A percentile compares a stretch with the other conserved stretches of the same genome.
Conservation (phyloP, 2,113 vertebrate genomes). For the Sturnira hondurensis region DNA sequence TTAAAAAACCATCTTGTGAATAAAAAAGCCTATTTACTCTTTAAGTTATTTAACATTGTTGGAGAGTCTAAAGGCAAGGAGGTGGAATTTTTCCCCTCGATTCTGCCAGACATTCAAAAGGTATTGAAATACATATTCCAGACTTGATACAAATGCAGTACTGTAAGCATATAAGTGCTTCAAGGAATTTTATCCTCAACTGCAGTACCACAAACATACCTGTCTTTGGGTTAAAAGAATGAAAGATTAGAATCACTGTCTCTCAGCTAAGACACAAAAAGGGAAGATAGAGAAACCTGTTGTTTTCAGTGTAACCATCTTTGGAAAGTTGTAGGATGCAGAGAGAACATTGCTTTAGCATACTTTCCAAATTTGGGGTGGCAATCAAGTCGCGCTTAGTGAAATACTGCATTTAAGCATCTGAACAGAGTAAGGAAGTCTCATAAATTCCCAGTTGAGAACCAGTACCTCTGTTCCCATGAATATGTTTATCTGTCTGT, state of each 20-base stretch:
- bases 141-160: background rate
- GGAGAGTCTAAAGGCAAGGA: background rate
- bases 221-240: background rate
- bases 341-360: background rate
- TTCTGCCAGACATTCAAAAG: background rate
- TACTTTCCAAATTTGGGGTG: background rate
- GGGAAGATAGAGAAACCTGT: background rate
- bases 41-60: background rate
- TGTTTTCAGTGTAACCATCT: background rate
- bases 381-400: background rate
- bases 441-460: background rate
- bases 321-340: background rate
- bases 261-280: background rate
- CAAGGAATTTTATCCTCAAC: background rate
- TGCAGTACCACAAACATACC: background rate
- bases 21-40: conserved; percentile 24
- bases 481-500: conserved; percentile 1
- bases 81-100: background rate
- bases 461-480: background rate
- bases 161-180: background rate
- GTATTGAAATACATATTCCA: background rate
- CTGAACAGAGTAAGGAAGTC: background rate
- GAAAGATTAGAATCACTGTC: background rate
- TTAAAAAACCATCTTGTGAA: background rate
- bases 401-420: background rate